These are phyloP conservation scores for Drosophila anomalata DNA, from an alignment of 2,888 invertebrate genomes.

Conservation along the genomic window DNA sequence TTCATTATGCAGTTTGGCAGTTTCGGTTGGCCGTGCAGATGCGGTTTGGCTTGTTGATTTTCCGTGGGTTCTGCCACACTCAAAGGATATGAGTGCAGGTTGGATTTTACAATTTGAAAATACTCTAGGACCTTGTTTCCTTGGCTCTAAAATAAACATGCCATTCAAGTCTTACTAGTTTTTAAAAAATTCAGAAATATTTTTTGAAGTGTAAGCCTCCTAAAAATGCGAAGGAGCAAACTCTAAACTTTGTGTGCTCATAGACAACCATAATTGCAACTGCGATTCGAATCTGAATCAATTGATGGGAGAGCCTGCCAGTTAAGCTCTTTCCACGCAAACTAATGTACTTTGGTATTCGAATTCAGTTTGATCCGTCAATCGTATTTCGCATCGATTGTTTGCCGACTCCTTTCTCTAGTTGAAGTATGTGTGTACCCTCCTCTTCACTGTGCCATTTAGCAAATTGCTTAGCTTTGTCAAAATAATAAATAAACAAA, in stretches of 20 bases:
- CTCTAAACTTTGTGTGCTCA: constrained; percentile 21
- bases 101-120: not conserved
- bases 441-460: constrained; percentile 57
- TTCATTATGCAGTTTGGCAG: constrained; percentile 52
- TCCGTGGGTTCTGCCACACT: not conserved
- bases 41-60: constrained; percentile 35
- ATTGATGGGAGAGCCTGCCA: constrained; percentile 4
- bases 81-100: not conserved
- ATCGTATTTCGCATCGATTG: constrained; percentile 50
- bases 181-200: too few species aligned
- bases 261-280: constrained; percentile 22
- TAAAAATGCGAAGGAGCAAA: not conserved
- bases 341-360: constrained; percentile 18
- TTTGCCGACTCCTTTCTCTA: constrained; percentile 54
- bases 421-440: constrained; percentile 33
- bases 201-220: not conserved
- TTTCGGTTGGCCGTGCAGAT: constrained; percentile 32
- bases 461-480: constrained; percentile 77
- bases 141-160: too few species aligned
- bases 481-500: constrained; percentile 78
- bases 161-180: too few species aligned
- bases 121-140: too few species aligned
- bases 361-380: constrained; percentile 21
- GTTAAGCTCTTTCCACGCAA: constrained; percentile 11
- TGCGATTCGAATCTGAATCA: constrained; percentile 13